phyloP scores from a whole-genome alignment of 2,113 vertebrate genomes.

The Athene cunicularia region DNA sequence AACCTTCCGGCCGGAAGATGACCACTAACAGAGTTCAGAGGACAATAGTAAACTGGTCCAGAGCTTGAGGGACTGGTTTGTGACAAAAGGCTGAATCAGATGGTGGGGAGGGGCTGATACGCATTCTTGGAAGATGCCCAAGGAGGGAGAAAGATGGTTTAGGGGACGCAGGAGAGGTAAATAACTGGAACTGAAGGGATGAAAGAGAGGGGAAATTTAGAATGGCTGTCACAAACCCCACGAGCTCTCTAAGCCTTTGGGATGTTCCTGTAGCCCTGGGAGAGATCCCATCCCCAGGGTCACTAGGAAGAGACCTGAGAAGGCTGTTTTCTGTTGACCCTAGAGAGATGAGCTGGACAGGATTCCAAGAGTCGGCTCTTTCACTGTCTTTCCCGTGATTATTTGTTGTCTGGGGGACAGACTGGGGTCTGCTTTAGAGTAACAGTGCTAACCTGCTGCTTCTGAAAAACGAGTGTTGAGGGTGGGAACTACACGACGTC shows the following conservation, averaged over 20 bases:
- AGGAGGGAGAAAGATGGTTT: background rate
- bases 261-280: background rate
- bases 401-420: background rate
- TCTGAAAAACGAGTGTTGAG: background rate
- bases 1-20: background rate
- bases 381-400: background rate
- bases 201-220: background rate
- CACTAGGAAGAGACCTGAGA: background rate
- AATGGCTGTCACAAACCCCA: background rate
- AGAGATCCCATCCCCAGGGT: background rate
- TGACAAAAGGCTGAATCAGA: slow-evolving; percentile 27
- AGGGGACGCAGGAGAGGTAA: background rate
- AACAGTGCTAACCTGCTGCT: background rate
- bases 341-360: background rate
- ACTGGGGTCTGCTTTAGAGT: background rate
- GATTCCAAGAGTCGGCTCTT: background rate
- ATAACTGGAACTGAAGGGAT: background rate
- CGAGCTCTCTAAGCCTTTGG: background rate
- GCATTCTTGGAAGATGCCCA: background rate
- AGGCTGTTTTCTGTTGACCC: background rate
- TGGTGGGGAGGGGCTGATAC: background rate
- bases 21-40: background rate
- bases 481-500: background rate
- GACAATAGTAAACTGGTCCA: background rate
- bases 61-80: slow-evolving; percentile 35